Conservation (phyloP, 2,888 invertebrate genomes). For the Pristionchus maxplancki region DNA sequence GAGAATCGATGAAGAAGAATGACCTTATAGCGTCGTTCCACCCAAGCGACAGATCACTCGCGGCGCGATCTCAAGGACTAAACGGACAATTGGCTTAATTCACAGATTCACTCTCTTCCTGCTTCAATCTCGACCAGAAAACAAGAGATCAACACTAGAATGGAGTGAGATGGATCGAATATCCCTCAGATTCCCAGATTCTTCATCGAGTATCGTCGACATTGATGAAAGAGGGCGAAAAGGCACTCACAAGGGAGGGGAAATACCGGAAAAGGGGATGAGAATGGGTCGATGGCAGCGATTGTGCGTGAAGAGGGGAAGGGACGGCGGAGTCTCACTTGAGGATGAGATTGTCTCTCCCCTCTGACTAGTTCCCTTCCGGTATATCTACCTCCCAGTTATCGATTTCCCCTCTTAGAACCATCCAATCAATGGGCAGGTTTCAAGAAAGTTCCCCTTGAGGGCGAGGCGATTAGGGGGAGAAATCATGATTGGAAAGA, state of each 20-base stretch:
- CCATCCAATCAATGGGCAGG: slow-evolving; percentile 4
- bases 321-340: slow-evolving; percentile 28
- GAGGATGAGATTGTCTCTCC: slow-evolving; percentile 39
- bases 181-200: neutral
- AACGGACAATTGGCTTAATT: neutral
- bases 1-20: neutral
- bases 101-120: neutral
- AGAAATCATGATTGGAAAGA: slow-evolving; percentile 39
- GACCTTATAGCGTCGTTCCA: slow-evolving; percentile 22
- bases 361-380: slow-evolving; percentile 43
- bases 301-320: slow-evolving; percentile 2
- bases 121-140: neutral
- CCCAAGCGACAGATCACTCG: neutral
- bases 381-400: neutral
- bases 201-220: neutral
- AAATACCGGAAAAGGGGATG: slow-evolving; percentile 28
- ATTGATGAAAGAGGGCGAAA: neutral
- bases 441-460: slow-evolving; percentile 20
- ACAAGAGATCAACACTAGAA: neutral
- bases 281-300: neutral
- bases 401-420: slow-evolving; percentile 10
- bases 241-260: neutral
- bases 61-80: neutral
- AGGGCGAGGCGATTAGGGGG: neutral
- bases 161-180: neutral